phyloP scores from a whole-genome alignment of 2,797 vertebrate species.

The Anabas testudineus region DNA sequence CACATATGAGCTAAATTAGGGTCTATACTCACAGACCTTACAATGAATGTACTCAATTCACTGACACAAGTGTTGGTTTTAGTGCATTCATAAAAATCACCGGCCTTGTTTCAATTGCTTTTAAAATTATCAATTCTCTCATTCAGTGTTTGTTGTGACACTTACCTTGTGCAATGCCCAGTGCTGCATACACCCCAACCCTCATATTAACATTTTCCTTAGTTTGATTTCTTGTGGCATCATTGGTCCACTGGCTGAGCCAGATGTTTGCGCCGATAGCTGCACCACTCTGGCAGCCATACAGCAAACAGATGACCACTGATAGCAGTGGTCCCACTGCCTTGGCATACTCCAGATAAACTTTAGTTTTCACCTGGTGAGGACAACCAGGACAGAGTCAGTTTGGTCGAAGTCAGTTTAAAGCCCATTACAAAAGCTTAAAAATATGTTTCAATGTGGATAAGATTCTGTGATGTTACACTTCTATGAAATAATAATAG shows the following conservation, averaged over 20 bases:
- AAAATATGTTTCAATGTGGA: not conserved
- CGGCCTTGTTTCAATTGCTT: not conserved
- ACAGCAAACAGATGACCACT: constrained; percentile 89
- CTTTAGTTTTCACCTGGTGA: constrained; percentile 89
- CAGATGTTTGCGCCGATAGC: constrained; percentile 93
- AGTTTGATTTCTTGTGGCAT: constrained; percentile 75
- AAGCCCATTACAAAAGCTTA: not conserved
- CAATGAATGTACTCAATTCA: no score
- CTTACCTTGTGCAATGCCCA: constrained; percentile 94
- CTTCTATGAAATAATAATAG: not conserved
- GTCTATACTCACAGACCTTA: no score
- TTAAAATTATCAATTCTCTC: not conserved
- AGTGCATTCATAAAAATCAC: no score
- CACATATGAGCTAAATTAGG: no score
- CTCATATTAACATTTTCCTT: constrained; percentile 81
- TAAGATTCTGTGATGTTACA: not conserved
- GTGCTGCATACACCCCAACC: constrained; percentile 91
- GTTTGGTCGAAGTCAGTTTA: not conserved
- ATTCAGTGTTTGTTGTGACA: not conserved
- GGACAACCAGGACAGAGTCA: not conserved
- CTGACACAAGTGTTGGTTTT: no score
- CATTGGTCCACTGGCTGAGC: constrained; percentile 95
- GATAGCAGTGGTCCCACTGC: constrained; percentile 87
- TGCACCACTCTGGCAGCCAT: constrained; percentile 90
- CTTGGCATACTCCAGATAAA: constrained; percentile 92